phyloP scores from a whole-genome alignment of 1,140 invertebrate genomes.

The Scaptodrosophila lebanonensis region DNA sequence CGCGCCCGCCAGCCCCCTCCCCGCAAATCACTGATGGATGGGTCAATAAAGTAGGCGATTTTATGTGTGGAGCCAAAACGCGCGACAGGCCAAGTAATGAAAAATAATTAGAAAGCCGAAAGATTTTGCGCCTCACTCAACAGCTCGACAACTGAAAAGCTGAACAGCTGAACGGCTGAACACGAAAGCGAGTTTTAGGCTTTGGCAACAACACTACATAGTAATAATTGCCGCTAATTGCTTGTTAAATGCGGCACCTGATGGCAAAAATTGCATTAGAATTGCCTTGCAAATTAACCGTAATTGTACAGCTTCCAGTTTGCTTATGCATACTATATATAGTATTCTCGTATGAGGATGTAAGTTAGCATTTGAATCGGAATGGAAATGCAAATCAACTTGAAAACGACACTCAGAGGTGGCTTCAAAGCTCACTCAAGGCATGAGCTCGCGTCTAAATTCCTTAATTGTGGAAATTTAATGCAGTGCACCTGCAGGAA shows the following conservation, averaged over 20 bases:
- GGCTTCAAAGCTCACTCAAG: too few relatives aligned
- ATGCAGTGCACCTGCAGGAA: too few relatives aligned
- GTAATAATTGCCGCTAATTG: slow-evolving; percentile 63
- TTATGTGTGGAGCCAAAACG: slow-evolving; percentile 55
- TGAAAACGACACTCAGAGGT: too few relatives aligned
- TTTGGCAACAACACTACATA: slow-evolving; percentile 42
- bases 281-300: slow-evolving; percentile 26
- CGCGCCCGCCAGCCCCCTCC: too few relatives aligned
- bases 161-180: slow-evolving; percentile 3
- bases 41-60: slow-evolving; percentile 73
- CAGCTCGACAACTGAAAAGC: not conserved
- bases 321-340: too few relatives aligned
- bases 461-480: too few relatives aligned
- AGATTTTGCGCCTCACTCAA: slow-evolving; percentile 15
- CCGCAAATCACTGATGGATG: slow-evolving; percentile 69
- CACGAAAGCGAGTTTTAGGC: slow-evolving; percentile 26
- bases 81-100: slow-evolving; percentile 68
- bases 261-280: slow-evolving; percentile 24
- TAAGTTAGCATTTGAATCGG: too few relatives aligned
- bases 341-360: too few relatives aligned
- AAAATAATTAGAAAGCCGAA: slow-evolving; percentile 67
- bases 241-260: slow-evolving; percentile 44
- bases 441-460: too few relatives aligned
- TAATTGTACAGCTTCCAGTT: slow-evolving; percentile 10
- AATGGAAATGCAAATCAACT: too few relatives aligned